Conservation (phyloP, 2,888 invertebrate genomes). For the Folsomia manolachei region DNA sequence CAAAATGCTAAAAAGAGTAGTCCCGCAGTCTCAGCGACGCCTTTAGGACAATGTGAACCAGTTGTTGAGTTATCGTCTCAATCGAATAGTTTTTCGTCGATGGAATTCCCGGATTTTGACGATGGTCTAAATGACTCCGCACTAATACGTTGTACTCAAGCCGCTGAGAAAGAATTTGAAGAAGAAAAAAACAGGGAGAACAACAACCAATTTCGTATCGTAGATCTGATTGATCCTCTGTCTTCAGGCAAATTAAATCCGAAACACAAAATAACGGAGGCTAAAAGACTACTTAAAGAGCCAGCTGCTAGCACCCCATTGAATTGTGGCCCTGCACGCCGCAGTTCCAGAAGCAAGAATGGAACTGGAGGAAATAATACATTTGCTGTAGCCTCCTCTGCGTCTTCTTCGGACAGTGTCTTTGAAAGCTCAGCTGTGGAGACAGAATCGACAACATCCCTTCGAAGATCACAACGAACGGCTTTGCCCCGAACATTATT, state of each 20-base stretch:
- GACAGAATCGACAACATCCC: neutral
- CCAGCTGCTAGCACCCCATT: neutral
- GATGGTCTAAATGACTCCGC: slow-evolving; percentile 13
- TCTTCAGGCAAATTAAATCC: neutral
- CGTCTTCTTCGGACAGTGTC: neutral
- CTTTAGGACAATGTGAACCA: no score
- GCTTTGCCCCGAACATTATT: neutral
- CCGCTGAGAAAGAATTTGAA: neutral
- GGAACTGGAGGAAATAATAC: neutral
- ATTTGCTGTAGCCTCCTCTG: neutral
- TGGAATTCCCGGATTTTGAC: neutral
- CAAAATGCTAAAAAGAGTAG: neutral
- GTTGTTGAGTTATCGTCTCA: no score
- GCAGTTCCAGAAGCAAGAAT: neutral
- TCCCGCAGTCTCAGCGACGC: no score
- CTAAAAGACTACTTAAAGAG: no score
- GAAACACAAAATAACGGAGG: neutral
- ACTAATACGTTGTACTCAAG: slow-evolving; percentile 1
- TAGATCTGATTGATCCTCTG: neutral
- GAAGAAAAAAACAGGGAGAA: neutral
- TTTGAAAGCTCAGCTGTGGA: neutral
- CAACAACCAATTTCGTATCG: neutral
- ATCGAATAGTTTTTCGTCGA: neutral
- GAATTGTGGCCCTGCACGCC: neutral
- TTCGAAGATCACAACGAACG: neutral